Percentiles rank a stretch among this genome's conserved stretches.
Conservation (phyloP, 2,888 invertebrate species). For the Sinodicranocentrus sp. region DNA sequence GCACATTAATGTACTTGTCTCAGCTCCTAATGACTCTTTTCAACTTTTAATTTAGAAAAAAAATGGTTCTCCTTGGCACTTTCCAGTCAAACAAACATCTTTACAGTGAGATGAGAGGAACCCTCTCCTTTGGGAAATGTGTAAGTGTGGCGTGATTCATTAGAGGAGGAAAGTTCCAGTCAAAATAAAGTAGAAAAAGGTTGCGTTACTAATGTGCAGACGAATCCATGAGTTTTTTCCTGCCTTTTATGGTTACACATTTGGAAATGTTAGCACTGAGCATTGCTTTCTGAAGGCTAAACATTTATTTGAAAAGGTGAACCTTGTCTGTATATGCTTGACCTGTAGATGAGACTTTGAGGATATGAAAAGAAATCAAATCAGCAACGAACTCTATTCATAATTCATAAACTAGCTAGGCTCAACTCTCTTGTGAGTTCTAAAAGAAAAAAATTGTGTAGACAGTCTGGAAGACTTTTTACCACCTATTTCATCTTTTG, state of each 20-base stretch:
- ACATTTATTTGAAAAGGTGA: slow-evolving; percentile 4
- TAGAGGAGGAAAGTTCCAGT: slow-evolving; percentile 28
- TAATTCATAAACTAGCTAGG: slow-evolving; percentile 45
- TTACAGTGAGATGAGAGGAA: background rate
- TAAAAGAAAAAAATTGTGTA: slow-evolving; percentile 28
- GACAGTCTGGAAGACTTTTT: background rate
- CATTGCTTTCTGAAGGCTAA: background rate
- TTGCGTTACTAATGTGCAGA: background rate
- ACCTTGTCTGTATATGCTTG: slow-evolving; percentile 24
- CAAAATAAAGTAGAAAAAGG: background rate
- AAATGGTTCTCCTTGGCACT: slow-evolving; percentile 12
- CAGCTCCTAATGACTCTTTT: slow-evolving; percentile 47
- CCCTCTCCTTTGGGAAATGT: background rate
- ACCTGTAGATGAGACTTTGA: slow-evolving; percentile 32
- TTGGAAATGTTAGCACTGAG: background rate
- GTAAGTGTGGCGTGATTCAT: background rate
- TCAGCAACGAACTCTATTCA: slow-evolving; percentile 47
- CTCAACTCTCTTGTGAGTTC: slow-evolving; percentile 18
- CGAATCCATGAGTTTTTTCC: slow-evolving; percentile 6
- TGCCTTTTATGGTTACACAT: slow-evolving; percentile 46
- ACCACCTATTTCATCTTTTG: background rate
- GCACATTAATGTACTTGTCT: slow-evolving; percentile 15
- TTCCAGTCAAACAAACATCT: slow-evolving; percentile 37
- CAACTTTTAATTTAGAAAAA: slow-evolving; percentile 34
- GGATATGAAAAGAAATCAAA: slow-evolving; percentile 45